Conservation (phyloP, 1,140 invertebrate genomes). For the Pseudomyrmex pallidus region DNA sequence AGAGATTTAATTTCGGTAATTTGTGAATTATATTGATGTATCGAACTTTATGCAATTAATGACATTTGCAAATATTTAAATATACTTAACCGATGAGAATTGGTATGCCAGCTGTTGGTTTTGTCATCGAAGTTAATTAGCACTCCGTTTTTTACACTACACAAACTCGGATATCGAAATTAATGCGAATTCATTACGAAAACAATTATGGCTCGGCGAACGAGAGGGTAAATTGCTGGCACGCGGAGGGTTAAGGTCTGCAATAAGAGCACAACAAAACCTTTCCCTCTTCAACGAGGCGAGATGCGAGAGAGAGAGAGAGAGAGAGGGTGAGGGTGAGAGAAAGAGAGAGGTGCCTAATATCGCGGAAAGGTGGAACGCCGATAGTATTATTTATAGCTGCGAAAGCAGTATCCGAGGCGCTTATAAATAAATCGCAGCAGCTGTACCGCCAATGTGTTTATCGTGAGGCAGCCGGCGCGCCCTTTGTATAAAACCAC, state of each 20-base stretch:
- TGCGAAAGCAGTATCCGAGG: background rate
- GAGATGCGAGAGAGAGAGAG: background rate
- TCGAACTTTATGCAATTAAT: background rate
- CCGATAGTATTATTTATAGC: conserved; percentile 65
- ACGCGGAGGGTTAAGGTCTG: conserved; percentile 45
- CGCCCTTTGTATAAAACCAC: conserved; percentile 44
- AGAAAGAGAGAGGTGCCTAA: conserved; percentile 18
- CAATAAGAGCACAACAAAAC: conserved; percentile 45
- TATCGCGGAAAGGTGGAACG: conserved; percentile 47
- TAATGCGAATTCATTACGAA: background rate
- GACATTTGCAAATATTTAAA: too few relatives aligned
- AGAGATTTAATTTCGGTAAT: conserved; percentile 7
- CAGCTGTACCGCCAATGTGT: conserved; percentile 58
- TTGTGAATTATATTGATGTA: too few relatives aligned
- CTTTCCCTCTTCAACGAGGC: conserved; percentile 30
- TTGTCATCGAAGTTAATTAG: too few relatives aligned
- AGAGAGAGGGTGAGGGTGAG: too few relatives aligned
- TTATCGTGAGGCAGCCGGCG: conserved; percentile 45
- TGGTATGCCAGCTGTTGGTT: background rate
- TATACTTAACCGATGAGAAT: background rate
- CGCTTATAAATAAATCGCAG: conserved; percentile 65
- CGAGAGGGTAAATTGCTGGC: conserved; percentile 33
- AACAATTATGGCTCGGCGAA: conserved; percentile 7
- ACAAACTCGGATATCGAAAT: background rate
- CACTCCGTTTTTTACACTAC: too few relatives aligned